phyloP scores from a whole-genome alignment of 2,113 vertebrate species.

The Neotoma lepida region DNA sequence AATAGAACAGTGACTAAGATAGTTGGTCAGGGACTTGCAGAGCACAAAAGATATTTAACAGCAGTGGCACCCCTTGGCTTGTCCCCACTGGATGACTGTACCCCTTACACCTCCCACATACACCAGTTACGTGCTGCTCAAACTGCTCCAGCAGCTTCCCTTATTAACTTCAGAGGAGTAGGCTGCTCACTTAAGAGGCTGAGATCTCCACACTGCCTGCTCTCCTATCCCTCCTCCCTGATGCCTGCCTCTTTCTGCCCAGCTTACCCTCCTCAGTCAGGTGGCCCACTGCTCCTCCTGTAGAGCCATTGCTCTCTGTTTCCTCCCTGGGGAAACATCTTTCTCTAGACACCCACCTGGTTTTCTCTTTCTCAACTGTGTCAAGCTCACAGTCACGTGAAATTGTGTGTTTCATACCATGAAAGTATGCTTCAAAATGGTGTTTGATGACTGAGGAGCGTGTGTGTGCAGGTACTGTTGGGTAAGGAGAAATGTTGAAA shows the following conservation, averaged over 20 bases:
- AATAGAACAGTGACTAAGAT: not conserved
- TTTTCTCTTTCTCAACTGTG: not conserved
- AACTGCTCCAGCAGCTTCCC: not conserved
- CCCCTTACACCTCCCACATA: fast-evolving
- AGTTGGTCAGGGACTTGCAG: not conserved
- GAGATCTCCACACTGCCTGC: fast-evolving
- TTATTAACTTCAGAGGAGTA: not conserved
- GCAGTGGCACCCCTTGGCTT: not conserved
- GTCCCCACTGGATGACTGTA: not conserved
- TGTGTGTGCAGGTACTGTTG: not conserved
- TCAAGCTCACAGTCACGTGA: fast-evolving
- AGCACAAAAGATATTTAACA: not conserved
- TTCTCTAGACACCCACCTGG: too few species aligned
- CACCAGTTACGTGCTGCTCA: too few species aligned
- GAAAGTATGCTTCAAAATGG: not conserved
- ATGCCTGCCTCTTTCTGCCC: not conserved
- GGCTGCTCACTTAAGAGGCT: not conserved
- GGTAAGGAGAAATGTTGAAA: not conserved
- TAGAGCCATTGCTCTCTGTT: not conserved
- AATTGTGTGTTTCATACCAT: not conserved
- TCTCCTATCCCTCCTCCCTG: not conserved
- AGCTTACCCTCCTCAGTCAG: not conserved
- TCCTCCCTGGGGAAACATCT: not conserved
- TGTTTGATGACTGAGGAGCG: not conserved
- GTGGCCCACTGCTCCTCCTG: fast-evolving